These are phyloP conservation scores for Hemitrygon akajei DNA, from an alignment of 2,797 vertebrate genomes.

Conservation along the genomic window DNA sequence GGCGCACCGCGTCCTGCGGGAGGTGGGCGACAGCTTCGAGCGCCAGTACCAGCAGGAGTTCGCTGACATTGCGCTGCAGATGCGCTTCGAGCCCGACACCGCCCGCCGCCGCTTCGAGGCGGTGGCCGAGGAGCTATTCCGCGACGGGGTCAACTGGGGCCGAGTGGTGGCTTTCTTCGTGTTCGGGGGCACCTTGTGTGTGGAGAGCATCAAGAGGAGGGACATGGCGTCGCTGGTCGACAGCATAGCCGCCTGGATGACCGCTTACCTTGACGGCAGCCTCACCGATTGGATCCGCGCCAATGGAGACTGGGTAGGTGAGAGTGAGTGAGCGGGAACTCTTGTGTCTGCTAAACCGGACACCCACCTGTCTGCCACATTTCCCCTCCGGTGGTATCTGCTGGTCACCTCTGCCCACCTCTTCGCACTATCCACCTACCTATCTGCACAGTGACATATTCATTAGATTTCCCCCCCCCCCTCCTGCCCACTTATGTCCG, in stretches of 20 bases:
- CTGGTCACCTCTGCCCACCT: background rate
- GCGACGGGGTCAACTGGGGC: slow-evolving; percentile 96
- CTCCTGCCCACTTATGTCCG: background rate
- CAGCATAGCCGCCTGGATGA: slow-evolving; percentile 90
- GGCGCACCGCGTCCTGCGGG: slow-evolving; percentile 78
- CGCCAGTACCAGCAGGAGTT: slow-evolving; percentile 85
- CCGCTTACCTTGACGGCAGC: slow-evolving; percentile 90
- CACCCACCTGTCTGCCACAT: background rate
- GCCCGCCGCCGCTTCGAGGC: slow-evolving; percentile 80
- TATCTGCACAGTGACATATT: background rate
- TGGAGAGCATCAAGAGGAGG: slow-evolving; percentile 82
- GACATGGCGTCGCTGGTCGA: slow-evolving; percentile 85
- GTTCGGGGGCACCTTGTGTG: slow-evolving; percentile 90
- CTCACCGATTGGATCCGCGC: slow-evolving; percentile 93
- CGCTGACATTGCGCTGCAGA: slow-evolving; percentile 84
- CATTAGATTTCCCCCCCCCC: too few relatives aligned
- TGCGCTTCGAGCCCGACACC: slow-evolving; percentile 80
- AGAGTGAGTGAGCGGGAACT: slow-evolving; percentile 36
- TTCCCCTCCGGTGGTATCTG: background rate
- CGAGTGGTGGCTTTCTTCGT: slow-evolving; percentile 97
- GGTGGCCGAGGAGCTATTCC: slow-evolving; percentile 93
- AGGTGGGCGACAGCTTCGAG: slow-evolving; percentile 87
- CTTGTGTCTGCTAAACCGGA: too few relatives aligned
- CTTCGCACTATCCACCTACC: background rate
- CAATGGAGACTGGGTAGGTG: slow-evolving; percentile 97